These are phyloP conservation scores for Metallyticus violacea DNA, from an alignment of 2,888 invertebrate species.

Conservation along the genomic window DNA sequence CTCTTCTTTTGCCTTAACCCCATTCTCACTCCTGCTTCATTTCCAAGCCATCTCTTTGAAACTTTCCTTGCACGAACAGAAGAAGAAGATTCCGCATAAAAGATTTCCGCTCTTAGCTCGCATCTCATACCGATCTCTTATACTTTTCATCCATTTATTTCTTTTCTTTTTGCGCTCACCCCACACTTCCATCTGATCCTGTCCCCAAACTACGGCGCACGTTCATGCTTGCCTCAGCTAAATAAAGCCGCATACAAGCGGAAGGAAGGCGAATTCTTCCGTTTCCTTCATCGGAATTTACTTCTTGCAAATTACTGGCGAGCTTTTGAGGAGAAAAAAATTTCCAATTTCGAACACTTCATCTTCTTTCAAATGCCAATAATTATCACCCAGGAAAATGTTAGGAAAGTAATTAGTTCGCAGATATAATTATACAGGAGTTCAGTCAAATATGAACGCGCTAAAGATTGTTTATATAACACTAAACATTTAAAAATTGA, in stretches of 20 bases:
- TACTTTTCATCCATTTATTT: slow-evolving; percentile 22
- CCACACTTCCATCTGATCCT: background rate
- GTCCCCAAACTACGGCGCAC: slow-evolving; percentile 12
- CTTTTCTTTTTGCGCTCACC: slow-evolving; percentile 1
- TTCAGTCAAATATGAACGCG: no score
- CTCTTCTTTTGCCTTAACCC: background rate
- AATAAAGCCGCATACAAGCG: slow-evolving; percentile 24
- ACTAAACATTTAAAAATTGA: no score
- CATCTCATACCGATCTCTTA: slow-evolving; percentile 6
- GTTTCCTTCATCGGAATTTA: background rate
- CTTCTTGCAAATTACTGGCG: no score
- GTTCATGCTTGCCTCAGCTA: slow-evolving; percentile 17
- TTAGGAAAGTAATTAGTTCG: no score
- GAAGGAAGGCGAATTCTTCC: background rate
- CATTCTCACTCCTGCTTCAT: background rate
- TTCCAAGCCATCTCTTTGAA: background rate
- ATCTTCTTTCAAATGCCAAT: background rate
- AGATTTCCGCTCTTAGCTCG: slow-evolving; percentile 17
- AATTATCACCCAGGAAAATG: background rate
- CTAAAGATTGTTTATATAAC: no score
- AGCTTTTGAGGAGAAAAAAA: background rate
- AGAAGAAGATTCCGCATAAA: slow-evolving; percentile 14
- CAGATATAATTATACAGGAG: no score
- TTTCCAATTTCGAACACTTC: background rate
- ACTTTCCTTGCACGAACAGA: slow-evolving; percentile 9